These are phyloP conservation scores for Martes flavigula DNA, from an alignment of 2,797 vertebrate genomes.

Conservation along the genomic window DNA sequence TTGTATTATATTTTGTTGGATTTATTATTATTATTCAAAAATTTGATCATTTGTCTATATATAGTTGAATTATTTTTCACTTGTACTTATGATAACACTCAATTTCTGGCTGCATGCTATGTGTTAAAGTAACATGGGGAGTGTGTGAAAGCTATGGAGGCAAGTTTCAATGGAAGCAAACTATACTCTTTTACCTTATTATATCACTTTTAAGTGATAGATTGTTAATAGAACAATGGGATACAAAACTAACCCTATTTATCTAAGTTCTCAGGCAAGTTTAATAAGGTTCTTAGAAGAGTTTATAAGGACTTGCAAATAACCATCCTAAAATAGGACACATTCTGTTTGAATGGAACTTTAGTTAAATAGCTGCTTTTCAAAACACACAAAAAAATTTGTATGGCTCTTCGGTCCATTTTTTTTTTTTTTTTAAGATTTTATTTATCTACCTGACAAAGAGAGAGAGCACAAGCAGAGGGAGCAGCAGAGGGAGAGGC, in stretches of 20 bases:
- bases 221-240: neutral
- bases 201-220: neutral
- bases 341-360: neutral
- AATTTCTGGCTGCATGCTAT: neutral
- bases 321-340: neutral
- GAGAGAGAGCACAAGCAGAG: too few relatives aligned
- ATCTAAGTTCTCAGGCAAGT: neutral
- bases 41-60: neutral
- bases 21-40: neutral
- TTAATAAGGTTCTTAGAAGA: neutral
- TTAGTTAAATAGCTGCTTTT: constrained; percentile 36
- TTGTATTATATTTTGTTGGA: neutral
- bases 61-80: neutral
- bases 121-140: neutral
- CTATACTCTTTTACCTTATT: neutral
- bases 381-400: neutral
- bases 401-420: neutral
- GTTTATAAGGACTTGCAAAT: constrained; percentile 10
- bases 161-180: neutral
- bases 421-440: neutral
- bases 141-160: neutral
- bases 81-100: neutral
- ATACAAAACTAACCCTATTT: constrained; percentile 16
- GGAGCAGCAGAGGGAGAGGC: too few relatives aligned
- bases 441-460: too few relatives aligned